Evolutionary conservation across 2,888 invertebrate species (phyloP).

Genomic region (Hermaeophaga mercurialis): DNA sequence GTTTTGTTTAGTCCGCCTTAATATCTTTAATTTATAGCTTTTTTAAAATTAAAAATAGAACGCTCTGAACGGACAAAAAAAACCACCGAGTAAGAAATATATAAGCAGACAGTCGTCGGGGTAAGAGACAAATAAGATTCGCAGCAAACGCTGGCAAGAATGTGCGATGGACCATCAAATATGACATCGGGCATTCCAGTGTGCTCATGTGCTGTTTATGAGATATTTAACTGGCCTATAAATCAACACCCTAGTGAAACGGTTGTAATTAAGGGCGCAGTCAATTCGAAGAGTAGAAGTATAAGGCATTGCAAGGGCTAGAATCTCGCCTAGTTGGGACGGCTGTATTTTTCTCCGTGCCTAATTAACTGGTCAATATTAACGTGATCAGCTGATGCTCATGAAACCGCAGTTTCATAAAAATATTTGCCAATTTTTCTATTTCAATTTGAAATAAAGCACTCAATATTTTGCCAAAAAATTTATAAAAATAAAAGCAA

Average conservation of each 20-base stretch:
- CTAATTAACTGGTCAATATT: slow-evolving; percentile 48
- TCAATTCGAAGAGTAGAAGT: slow-evolving; percentile 32
- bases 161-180: slow-evolving; percentile 56
- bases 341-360: slow-evolving; percentile 27
- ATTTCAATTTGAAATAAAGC: no score
- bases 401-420: no score
- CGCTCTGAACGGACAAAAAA: slow-evolving; percentile 2
- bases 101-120: slow-evolving; percentile 19
- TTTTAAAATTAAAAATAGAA: no score
- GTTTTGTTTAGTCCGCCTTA: no score
- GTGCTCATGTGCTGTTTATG: slow-evolving; percentile 61
- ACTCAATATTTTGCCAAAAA: no score
- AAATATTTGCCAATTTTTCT: no score
- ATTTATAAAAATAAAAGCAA: no score
- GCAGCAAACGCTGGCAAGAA: slow-evolving; percentile 42
- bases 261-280: slow-evolving; percentile 57
- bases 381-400: no score
- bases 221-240: slow-evolving; percentile 62
- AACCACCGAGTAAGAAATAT: background rate
- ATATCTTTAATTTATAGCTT: no score
- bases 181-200: slow-evolving; percentile 57
- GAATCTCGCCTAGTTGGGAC: slow-evolving; percentile 16
- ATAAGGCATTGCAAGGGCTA: slow-evolving; percentile 27
- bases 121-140: slow-evolving; percentile 23
- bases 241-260: slow-evolving; percentile 60